These are phyloP conservation scores for Sebastes steindachneri DNA, from an alignment of 2,797 vertebrate species.

Conservation along the genomic window DNA sequence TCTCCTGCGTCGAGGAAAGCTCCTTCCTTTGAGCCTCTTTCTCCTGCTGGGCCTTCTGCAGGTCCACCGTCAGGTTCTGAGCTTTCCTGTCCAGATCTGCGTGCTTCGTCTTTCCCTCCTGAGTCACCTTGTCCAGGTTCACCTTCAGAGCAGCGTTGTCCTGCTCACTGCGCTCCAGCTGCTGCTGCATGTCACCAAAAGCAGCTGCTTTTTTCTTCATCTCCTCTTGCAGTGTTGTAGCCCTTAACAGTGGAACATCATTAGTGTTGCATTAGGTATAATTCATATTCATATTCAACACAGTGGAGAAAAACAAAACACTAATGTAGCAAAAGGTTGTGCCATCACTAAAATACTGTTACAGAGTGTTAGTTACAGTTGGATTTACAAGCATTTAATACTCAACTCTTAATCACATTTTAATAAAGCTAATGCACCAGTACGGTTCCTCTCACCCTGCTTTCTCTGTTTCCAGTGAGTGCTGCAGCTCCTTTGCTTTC, in stretches of 20 bases:
- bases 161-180: constrained; percentile 83
- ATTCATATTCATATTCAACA: background rate
- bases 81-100: constrained; percentile 84
- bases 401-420: background rate
- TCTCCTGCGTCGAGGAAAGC: constrained; percentile 83
- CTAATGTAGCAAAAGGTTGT: background rate
- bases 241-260: constrained; percentile 55
- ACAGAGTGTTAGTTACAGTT: background rate
- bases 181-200: constrained; percentile 83
- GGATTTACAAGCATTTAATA: background rate
- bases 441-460: constrained; percentile 82
- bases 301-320: background rate
- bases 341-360: background rate
- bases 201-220: constrained; percentile 87
- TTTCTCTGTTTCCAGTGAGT: constrained; percentile 87
- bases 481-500: constrained; percentile 85
- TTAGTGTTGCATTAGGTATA: background rate
- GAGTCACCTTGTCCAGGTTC: constrained; percentile 84
- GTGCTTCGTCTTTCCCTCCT: constrained; percentile 82
- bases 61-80: constrained; percentile 77
- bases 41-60: constrained; percentile 85
- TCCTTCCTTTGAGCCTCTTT: constrained; percentile 86
- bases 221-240: constrained; percentile 81
- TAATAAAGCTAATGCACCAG: background rate
- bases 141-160: constrained; percentile 83